Evolutionary conservation across 2,888 invertebrate genomes (phyloP).

Genomic region (Dendrolimus pini): DNA sequence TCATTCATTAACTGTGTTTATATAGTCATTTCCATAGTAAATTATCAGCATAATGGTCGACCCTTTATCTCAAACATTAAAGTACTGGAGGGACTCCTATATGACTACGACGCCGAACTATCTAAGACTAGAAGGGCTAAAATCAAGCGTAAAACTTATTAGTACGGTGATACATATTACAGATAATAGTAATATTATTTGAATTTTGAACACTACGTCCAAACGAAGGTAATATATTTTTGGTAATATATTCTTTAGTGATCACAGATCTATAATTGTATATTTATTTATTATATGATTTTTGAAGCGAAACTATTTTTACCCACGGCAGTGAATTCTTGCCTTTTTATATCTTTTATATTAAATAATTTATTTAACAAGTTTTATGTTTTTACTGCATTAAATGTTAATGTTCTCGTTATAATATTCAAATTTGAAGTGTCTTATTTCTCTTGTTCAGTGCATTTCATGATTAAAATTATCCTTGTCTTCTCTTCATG

Average conservation of each 20-base stretch:
- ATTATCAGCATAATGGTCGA: constrained; percentile 38
- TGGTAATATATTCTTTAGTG: not conserved
- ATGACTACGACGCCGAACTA: constrained; percentile 13
- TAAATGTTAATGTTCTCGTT: too few relatives aligned
- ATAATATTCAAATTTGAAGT: too few relatives aligned
- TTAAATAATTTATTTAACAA: too few relatives aligned
- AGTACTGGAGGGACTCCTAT: constrained; percentile 27
- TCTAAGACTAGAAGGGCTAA: constrained; percentile 18
- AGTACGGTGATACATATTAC: too few relatives aligned
- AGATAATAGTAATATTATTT: not conserved
- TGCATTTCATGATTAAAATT: too few relatives aligned
- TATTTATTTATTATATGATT: too few relatives aligned
- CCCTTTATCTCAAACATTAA: constrained; percentile 36
- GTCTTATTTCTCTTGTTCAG: too few relatives aligned
- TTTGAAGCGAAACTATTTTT: too few relatives aligned
- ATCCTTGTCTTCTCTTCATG: too few relatives aligned
- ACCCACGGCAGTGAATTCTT: too few relatives aligned
- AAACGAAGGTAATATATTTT: not conserved
- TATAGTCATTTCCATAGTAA: constrained; percentile 45
- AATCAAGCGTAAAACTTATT: not conserved
- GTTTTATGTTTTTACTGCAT: too few relatives aligned
- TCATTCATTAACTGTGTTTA: constrained; percentile 43
- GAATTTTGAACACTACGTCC: not conserved
- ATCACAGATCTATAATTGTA: not conserved
- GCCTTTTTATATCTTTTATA: too few relatives aligned